These are phyloP conservation scores for Callipepla californica DNA, from an alignment of 2,113 vertebrate species.

Conservation along the genomic window DNA sequence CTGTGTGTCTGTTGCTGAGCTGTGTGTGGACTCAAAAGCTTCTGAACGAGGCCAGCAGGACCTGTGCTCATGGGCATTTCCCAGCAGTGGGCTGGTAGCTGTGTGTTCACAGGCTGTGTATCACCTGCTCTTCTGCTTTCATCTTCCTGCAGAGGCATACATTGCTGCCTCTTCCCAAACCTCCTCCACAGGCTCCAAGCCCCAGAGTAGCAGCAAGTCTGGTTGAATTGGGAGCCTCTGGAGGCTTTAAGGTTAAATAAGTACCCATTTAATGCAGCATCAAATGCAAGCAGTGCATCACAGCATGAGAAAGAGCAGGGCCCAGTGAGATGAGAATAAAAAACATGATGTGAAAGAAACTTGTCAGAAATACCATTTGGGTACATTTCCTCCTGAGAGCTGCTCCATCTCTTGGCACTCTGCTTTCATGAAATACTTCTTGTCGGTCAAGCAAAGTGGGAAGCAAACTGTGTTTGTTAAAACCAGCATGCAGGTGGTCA, in stretches of 20 bases:
- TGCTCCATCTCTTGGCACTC: neutral
- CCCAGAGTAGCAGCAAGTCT: neutral
- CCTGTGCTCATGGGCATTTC: neutral
- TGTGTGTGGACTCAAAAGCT: neutral
- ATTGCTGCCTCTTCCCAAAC: neutral
- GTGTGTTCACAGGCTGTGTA: fast-evolving
- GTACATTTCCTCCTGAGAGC: neutral
- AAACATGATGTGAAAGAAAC: neutral
- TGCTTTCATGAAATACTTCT: neutral
- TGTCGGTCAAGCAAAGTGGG: neutral
- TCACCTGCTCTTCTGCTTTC: neutral
- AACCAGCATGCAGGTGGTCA: neutral
- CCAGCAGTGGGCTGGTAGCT: neutral
- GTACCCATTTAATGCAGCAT: neutral
- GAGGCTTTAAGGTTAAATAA: neutral
- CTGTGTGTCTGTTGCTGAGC: neutral
- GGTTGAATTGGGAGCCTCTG: neutral
- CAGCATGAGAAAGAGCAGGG: neutral
- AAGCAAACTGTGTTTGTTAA: neutral
- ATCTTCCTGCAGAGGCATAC: neutral
- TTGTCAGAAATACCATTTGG: neutral
- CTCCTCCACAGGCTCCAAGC: neutral
- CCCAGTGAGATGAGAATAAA: neutral
- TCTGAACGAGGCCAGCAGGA: neutral
- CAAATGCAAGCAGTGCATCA: neutral